These are phyloP conservation scores for Hyles vespertilio DNA, from an alignment of 1,140 invertebrate genomes.

Conservation along the genomic window DNA sequence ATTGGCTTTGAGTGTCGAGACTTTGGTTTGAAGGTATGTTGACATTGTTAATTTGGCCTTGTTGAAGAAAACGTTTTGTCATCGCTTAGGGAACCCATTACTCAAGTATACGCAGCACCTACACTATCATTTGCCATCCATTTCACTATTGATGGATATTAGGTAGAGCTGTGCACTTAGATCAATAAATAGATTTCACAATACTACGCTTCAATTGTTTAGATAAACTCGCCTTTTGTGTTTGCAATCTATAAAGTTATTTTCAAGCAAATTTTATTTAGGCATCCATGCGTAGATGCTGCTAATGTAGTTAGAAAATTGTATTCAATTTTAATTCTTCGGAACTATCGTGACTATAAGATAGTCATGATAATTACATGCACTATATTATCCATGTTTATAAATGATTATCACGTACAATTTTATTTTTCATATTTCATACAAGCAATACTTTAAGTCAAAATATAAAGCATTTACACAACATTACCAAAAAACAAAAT, in stretches of 20 bases:
- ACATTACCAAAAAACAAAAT: no score
- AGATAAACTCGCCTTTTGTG: conserved; percentile 14
- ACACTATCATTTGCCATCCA: conserved; percentile 56
- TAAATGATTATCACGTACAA: no score
- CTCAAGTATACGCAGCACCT: conserved; percentile 66
- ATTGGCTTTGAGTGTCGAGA: conserved; percentile 35
- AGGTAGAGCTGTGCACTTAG: conserved; percentile 56
- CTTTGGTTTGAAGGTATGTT: conserved; percentile 22
- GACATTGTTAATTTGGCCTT: conserved; percentile 13
- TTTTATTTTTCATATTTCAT: no score
- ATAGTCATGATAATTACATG: no score
- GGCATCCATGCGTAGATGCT: no score
- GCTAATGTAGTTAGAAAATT: no score
- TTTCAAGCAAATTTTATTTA: no score
- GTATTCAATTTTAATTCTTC: no score
- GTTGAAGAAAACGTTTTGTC: conserved; percentile 43
- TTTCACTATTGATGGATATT: conserved; percentile 41
- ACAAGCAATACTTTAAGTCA: no score
- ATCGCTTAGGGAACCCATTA: conserved; percentile 59
- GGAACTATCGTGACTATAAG: no score
- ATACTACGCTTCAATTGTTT: conserved; percentile 19
- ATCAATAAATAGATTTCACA: conserved; percentile 51
- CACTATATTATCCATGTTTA: no score
- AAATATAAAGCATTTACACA: no score
- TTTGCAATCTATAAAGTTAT: not conserved